Conservation (phyloP, 2,888 invertebrate genomes). For the Strigamia maritima region DNA sequence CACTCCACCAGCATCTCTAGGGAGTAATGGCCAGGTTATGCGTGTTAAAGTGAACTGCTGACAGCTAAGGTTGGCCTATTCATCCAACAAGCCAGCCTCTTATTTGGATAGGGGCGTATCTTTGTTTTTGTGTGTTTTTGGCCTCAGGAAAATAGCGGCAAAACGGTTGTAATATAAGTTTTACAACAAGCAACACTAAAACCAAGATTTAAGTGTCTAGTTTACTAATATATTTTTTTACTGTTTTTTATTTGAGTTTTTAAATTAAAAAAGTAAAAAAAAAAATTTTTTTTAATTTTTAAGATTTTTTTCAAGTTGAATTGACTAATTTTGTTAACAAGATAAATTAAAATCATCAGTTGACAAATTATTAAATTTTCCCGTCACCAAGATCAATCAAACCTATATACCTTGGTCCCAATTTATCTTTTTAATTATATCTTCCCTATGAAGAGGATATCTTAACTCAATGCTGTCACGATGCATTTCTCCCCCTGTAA, state of each 20-base stretch:
- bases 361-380: no score
- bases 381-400: not conserved
- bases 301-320: no score
- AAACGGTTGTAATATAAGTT: conserved; percentile 24
- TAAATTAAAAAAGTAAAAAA: not conserved
- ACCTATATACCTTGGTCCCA: not conserved
- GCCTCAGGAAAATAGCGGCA: conserved; percentile 30
- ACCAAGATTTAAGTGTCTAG: not conserved
- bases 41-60: conserved; percentile 34
- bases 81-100: conserved; percentile 34
- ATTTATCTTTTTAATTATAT: conserved; percentile 34
- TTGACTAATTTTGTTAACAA: no score
- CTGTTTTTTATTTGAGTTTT: not conserved
- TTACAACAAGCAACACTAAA: not conserved
- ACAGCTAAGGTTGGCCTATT: conserved; percentile 34
- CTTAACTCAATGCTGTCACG: conserved; percentile 31
- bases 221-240: not conserved
- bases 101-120: conserved; percentile 34
- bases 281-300: no score
- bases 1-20: conserved; percentile 31
- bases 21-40: conserved; percentile 34
- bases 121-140: conserved; percentile 32
- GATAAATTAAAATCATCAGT: no score
- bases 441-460: conserved; percentile 29
- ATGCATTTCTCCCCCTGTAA: conserved; percentile 30